Evolutionary conservation across 2,888 invertebrate genomes (phyloP).

Genomic region (Eristalis pertinax): DNA sequence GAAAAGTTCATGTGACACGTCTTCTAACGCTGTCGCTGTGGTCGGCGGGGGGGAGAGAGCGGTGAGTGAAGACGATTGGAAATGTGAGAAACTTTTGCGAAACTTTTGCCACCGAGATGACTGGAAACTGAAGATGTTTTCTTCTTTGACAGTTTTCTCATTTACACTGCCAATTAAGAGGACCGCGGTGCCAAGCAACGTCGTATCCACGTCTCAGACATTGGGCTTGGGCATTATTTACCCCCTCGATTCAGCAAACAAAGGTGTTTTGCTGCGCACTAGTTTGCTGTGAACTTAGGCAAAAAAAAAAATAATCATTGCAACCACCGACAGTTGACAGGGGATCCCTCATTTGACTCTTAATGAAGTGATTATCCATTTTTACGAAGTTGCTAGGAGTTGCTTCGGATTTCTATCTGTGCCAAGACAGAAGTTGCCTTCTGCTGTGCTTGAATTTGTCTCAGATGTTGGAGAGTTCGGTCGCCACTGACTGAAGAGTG

Average conservation of each 20-base stretch:
- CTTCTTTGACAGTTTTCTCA: slow-evolving; percentile 7
- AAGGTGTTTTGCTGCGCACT: not conserved
- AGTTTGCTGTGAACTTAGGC: not conserved
- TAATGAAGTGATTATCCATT: not conserved
- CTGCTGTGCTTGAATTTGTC: not conserved
- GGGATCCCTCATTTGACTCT: not conserved
- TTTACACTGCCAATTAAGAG: slow-evolving; percentile 1
- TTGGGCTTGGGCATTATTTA: not conserved
- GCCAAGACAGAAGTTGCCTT: too few relatives aligned
- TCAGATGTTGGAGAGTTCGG: too few relatives aligned
- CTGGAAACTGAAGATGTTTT: not conserved
- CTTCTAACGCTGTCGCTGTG: not conserved
- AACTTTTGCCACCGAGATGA: not conserved
- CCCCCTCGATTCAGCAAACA: not conserved
- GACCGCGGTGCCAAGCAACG: not conserved
- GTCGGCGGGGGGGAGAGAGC: not conserved
- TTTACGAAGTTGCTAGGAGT: not conserved
- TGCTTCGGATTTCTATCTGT: not conserved
- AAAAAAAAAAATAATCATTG: not conserved
- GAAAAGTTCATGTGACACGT: not conserved
- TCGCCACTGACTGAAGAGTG: too few relatives aligned
- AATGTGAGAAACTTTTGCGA: slow-evolving; percentile 3
- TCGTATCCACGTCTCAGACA: not conserved
- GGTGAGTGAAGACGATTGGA: not conserved
- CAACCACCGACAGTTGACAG: not conserved